Base-by-base conservation (phyloP, 2,113 vertebrate genomes). In the Bubo blakistoni region DNA sequence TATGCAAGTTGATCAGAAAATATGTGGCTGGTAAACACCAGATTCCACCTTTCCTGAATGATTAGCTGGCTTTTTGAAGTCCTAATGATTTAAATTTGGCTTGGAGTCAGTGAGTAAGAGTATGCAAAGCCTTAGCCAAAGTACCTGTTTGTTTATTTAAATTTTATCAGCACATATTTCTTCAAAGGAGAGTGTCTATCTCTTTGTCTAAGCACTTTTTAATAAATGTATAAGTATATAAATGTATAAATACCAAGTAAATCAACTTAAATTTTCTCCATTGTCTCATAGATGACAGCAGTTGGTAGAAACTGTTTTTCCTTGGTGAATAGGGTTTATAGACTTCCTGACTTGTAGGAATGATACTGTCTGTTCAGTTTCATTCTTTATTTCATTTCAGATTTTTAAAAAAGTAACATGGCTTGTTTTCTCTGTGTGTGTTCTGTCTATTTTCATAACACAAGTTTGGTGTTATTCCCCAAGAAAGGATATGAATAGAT, bases 101-200 rank as follows among this genome's bases (percentile, higher is more conserved):
- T 90, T 91, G 94, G 86, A 97, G 96, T 94, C 85, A 96, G 95
- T 96, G 91, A 95, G 86, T 95, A 94, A 94, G 92, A 94, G 70
- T 94, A 97, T 93, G 96, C 97, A 97, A 97, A 97, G 81, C 94
- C 94, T 93, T 96, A 97, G 96, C 96, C 92, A 95, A 97, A 96
- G 92, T 74, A 89, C 86, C 92, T 94, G 25, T 83, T 95, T 94
- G 92, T 95, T 92, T 97, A 97, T 97, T 96, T 96, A 96, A 97
- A 97, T 97, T 91, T 96, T 96, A 96, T 97, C 96, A 95, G 90
- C 55, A 54, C 36, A 1, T 67, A 88, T 72, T 96, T 94, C 94
- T 94, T 95, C 93, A 94, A 96, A 97, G 94, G 95, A 61, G 76
- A 91, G 59, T 80, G 57, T 89, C 95, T 97, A 87, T 93, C 96